Percentiles rank a stretch among this genome's conserved stretches.
Conservation (phyloP, 2,113 vertebrate genomes). For the Turdus rufiventris region DNA sequence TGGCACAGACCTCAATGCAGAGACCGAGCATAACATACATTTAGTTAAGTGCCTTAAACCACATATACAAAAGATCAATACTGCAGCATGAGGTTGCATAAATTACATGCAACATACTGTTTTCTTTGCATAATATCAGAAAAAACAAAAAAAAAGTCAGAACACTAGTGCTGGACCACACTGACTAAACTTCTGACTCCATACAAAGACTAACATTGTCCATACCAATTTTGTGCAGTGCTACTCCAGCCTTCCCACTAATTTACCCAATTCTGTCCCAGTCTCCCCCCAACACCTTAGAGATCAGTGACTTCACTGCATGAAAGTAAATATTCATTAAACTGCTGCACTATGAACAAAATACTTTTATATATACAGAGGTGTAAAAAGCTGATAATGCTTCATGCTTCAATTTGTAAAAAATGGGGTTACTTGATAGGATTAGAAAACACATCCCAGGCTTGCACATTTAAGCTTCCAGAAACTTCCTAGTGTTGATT, state of each 20-base stretch:
- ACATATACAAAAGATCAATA: not conserved
- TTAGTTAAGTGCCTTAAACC: not conserved
- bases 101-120: not conserved
- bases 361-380: not conserved
- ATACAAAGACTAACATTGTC: not conserved
- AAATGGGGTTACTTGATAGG: conserved; percentile 32
- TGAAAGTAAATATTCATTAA: not conserved
- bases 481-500: conserved; percentile 8
- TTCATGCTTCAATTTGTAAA: not conserved
- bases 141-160: not conserved
- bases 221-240: not conserved
- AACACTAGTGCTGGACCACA: not conserved
- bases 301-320: not conserved
- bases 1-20: not conserved
- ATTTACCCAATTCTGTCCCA: not conserved
- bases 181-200: not conserved
- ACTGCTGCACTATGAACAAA: not conserved
- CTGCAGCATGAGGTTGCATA: not conserved
- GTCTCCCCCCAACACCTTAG: not conserved
- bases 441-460: conserved; percentile 26
- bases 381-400: not conserved
- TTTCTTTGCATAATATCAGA: not conserved
- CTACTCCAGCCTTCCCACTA: not conserved
- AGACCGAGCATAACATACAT: not conserved
- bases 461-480: conserved; percentile 5